A percentile compares a stretch with the other conserved stretches of the same genome.
Evolutionary conservation across 2,113 vertebrate species (phyloP).

Genomic region (Lethenteron camtschaticum): DNA sequence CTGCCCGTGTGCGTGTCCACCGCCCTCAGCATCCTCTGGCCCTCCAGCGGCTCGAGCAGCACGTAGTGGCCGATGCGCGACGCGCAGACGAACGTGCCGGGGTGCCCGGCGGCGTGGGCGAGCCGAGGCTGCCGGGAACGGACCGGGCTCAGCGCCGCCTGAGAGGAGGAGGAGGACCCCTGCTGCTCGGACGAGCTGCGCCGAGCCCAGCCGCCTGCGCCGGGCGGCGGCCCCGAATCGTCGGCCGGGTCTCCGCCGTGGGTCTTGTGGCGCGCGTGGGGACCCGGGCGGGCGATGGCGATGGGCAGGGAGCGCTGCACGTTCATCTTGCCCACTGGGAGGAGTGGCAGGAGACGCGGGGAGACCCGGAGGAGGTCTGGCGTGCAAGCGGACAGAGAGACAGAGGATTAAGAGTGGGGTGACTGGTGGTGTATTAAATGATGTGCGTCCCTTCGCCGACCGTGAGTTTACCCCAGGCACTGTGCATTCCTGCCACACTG

Average conservation of each 20-base stretch:
- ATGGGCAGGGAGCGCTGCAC: constrained; percentile 3
- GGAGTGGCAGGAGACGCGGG: no score
- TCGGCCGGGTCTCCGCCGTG: background rate
- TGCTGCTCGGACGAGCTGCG: background rate
- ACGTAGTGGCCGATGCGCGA: constrained; percentile 97
- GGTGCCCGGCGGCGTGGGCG: constrained; percentile 94
- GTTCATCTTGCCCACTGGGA: background rate
- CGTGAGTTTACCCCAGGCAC: no score
- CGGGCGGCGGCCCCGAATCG: background rate
- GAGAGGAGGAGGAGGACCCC: background rate
- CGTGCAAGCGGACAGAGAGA: no score
- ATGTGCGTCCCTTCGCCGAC: no score
- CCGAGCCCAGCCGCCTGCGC: background rate
- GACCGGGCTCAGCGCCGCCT: constrained; percentile 4
- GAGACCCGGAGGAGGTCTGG: no score
- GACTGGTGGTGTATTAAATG: no score
- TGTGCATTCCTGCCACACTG: no score
- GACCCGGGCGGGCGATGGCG: background rate
- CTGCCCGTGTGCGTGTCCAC: constrained; percentile 91
- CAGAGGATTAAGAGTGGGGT: no score
- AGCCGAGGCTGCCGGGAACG: constrained; percentile 44
- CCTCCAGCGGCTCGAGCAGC: constrained; percentile 90
- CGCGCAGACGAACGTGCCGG: constrained; percentile 89
- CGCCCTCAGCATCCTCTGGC: constrained; percentile 91
- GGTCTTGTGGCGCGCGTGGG: background rate